phyloP scores from a whole-genome alignment of 53 echinoderm and acorn worm species.

The Patiria pectinifera region DNA sequence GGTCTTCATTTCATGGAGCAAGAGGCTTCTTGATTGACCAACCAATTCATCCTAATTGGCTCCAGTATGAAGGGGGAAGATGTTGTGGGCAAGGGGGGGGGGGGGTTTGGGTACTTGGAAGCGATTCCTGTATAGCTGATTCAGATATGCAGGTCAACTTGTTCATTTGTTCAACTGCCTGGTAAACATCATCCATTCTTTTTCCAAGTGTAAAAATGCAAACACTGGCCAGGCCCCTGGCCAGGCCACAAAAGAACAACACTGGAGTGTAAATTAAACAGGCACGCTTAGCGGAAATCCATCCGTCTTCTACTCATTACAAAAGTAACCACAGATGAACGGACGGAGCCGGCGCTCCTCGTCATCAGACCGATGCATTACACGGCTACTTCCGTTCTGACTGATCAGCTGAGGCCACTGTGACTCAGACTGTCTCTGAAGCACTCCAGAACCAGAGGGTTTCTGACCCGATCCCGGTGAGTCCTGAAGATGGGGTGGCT shows the following conservation, averaged over 20 bases:
- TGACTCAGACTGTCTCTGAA: constrained; percentile 18
- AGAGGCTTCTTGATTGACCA: constrained; percentile 45
- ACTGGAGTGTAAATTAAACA: constrained; percentile 51
- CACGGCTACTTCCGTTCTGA: constrained; percentile 8
- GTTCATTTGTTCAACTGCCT: constrained; percentile 45
- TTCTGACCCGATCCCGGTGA: not conserved
- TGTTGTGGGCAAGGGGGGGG: not conserved
- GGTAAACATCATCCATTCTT: constrained; percentile 38
- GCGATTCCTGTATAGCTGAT: not conserved
- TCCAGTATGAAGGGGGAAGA: not conserved
- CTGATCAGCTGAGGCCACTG: not conserved
- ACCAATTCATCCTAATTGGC: not conserved
- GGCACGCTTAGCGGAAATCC: constrained; percentile 59
- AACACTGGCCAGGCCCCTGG: not conserved
- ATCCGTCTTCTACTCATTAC: constrained; percentile 46
- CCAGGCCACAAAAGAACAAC: constrained; percentile 18
- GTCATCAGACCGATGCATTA: constrained; percentile 23
- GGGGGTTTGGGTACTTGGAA: not conserved
- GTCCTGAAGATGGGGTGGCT: constrained; percentile 16
- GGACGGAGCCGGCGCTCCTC: not conserved
- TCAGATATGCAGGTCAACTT: not conserved
- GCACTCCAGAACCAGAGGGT: not conserved
- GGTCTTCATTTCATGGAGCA: constrained; percentile 37
- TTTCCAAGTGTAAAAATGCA: not conserved
- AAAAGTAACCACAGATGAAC: not conserved